Conservation (phyloP, 92 coral and sea anemone genomes). For the Epizoanthus stellaris region DNA sequence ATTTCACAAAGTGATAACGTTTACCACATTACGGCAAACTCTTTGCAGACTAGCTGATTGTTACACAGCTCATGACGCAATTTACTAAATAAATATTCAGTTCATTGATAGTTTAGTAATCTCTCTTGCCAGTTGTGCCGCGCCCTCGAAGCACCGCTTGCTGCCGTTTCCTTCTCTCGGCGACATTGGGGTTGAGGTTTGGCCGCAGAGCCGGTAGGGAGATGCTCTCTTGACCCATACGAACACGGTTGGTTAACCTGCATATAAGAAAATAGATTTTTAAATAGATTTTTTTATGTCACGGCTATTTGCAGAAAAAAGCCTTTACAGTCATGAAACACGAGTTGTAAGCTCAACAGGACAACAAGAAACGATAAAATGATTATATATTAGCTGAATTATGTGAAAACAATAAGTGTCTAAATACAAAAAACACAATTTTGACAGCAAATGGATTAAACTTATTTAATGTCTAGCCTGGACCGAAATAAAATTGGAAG, state of each 20-base stretch:
- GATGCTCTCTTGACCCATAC: constrained; percentile 77
- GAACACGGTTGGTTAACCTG: constrained; percentile 77
- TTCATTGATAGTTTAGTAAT: constrained; percentile 44
- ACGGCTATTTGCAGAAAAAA: too few relatives aligned
- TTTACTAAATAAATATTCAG: neutral
- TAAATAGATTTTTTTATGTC: neutral
- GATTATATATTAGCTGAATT: too few relatives aligned
- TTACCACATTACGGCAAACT: too few relatives aligned
- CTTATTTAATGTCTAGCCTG: too few relatives aligned
- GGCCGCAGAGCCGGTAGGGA: constrained; percentile 93
- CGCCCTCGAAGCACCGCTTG: constrained; percentile 95
- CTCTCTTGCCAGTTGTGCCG: constrained; percentile 59
- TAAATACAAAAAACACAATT: too few relatives aligned
- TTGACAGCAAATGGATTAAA: too few relatives aligned
- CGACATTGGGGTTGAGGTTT: constrained; percentile 82
- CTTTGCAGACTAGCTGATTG: neutral
- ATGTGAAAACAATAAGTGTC: too few relatives aligned
- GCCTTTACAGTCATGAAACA: too few relatives aligned
- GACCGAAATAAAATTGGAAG: too few relatives aligned
- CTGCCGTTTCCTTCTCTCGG: constrained; percentile 88
- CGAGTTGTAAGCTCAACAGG: too few relatives aligned
- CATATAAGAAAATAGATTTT: constrained; percentile 1
- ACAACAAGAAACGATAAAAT: too few relatives aligned
- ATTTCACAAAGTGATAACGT: too few relatives aligned
- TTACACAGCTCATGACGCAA: neutral